These are phyloP conservation scores for Pterois miles DNA, from an alignment of 2,797 vertebrate species.

Conservation along the genomic window DNA sequence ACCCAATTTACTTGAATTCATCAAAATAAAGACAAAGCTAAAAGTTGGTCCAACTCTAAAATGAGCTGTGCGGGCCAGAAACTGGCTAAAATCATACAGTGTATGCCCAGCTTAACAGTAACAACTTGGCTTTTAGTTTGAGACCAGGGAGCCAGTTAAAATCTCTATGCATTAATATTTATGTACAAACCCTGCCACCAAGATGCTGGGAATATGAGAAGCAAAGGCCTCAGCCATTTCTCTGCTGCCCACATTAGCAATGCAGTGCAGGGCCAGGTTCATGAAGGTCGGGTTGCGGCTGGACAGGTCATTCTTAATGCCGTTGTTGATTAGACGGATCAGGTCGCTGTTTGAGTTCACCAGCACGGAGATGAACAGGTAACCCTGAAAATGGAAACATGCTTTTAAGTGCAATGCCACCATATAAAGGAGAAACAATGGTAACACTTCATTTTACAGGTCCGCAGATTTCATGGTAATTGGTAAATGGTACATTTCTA, in stretches of 20 bases:
- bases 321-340: conserved; percentile 93
- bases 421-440: background rate
- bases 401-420: background rate
- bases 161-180: background rate
- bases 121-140: background rate
- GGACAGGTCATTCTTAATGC: conserved; percentile 91
- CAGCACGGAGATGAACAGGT: conserved; percentile 94
- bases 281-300: conserved; percentile 94
- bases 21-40: no score
- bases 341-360: conserved; percentile 94
- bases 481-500: no score
- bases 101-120: background rate
- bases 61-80: no score
- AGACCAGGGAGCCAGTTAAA: background rate
- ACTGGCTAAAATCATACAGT: no score
- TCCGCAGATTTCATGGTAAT: no score
- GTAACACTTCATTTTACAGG: no score
- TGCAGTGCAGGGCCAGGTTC: conserved; percentile 93
- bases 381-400: conserved; percentile 80
- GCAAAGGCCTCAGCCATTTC: conserved; percentile 95
- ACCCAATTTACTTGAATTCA: no score
- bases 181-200: conserved; percentile 89
- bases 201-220: conserved; percentile 88
- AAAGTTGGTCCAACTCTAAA: no score
- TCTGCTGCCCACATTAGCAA: conserved; percentile 93